A percentile compares a stretch with the other conserved stretches of the same genome.
These are phyloP conservation scores for Flabesymbios commensalis DNA, from an alignment of 2,888 invertebrate genomes.

Conservation along the genomic window DNA sequence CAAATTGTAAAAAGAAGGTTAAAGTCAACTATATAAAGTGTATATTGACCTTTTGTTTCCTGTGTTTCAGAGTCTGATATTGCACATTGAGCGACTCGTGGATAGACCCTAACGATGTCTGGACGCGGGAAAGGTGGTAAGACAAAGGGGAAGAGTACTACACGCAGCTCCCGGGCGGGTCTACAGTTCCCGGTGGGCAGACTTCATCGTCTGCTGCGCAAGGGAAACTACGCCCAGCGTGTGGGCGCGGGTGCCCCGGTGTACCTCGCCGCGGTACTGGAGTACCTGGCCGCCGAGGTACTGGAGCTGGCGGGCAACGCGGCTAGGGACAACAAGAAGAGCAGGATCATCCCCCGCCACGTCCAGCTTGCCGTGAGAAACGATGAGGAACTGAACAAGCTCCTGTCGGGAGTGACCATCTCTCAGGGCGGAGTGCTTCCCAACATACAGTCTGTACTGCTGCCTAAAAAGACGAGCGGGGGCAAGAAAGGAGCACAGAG, in stretches of 20 bases:
- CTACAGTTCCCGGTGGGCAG: slow-evolving; percentile 62
- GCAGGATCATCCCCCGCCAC: slow-evolving; percentile 75
- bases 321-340: slow-evolving; percentile 67
- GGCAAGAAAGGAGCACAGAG: slow-evolving; percentile 15
- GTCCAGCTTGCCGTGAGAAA: slow-evolving; percentile 77
- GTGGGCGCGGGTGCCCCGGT: slow-evolving; percentile 62
- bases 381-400: slow-evolving; percentile 79
- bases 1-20: too few relatives aligned
- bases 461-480: slow-evolving; percentile 69
- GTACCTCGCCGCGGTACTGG: slow-evolving; percentile 62
- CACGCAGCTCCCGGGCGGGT: slow-evolving; percentile 59
- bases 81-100: too few relatives aligned
- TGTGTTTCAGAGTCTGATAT: too few relatives aligned
- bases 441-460: slow-evolving; percentile 74
- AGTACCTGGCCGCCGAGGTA: slow-evolving; percentile 69
- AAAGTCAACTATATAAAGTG: too few relatives aligned
- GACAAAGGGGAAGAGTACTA: slow-evolving; percentile 59
- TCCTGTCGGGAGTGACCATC: slow-evolving; percentile 77
- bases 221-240: slow-evolving; percentile 60
- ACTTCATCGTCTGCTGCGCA: slow-evolving; percentile 60
- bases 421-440: slow-evolving; percentile 83
- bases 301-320: slow-evolving; percentile 62
- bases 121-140: slow-evolving; percentile 63
- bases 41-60: too few relatives aligned
- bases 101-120: slow-evolving; percentile 56